Base-by-base conservation (phyloP, 2,888 invertebrate genomes). In the Stictocephala bisonia region DNA sequence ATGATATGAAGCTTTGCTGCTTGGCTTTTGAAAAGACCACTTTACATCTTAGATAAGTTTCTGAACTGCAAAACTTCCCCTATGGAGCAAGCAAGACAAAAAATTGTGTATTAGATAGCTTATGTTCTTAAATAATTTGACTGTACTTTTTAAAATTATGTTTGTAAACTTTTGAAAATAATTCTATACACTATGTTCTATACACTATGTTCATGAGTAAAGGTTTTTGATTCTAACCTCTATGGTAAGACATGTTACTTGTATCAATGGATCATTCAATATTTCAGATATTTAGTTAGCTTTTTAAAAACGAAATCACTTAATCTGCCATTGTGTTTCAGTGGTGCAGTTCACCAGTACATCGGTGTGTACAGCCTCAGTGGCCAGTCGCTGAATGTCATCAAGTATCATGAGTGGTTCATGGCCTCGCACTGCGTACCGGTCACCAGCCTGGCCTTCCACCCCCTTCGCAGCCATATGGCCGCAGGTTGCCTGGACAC, bases 401-500 rank as follows among this genome's bases (percentile, higher is more conserved):
- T 97, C 82, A 93, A 93, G 83, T 72, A 71, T 64, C 94, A 96
- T 84, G 96, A 97, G 83, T 96, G 97, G 70, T 96, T 97, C 86
- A 93, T 94, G 88, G 87, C 88, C 15, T 91, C 94, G 79, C 88
- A 94, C 82, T 93, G 95, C 80, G 95, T 94, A 3, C 92, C 95
- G 51, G 93, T 96, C 75, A 91, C 91, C 79, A 95, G 95, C 83
- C 86, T 97, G 80, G 90, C 92, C 78, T 97, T 96, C 86, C 97
- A 98, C 84, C 94, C 96, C 40, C 90, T 94, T 83, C 91, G 93
- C 82, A 90, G 93, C 79, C 89, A 91, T 76, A 85, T 97, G 82
- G 96, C 95, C 76, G 93, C 94, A 78, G 96, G 96, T 77, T 92
- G 93, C 76, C 90, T 91, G 80, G 97, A 97, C 85, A 91, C 91